A percentile compares a stretch with the other conserved stretches of the same genome.
phyloP scores from a whole-genome alignment of 2,888 invertebrate genomes.

The Ernsta delagoae region DNA sequence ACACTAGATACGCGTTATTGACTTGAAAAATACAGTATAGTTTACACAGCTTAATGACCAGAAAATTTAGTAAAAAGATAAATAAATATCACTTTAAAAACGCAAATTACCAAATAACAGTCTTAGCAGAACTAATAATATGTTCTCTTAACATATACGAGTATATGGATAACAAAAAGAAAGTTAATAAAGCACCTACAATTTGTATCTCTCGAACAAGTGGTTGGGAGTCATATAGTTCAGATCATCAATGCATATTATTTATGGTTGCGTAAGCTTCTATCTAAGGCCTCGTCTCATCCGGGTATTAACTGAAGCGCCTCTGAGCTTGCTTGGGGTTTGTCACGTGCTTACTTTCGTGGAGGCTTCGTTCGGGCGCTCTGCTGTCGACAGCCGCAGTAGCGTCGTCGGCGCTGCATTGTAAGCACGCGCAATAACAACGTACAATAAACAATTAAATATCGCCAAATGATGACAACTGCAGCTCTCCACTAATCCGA shows the following conservation, averaged over 20 bases:
- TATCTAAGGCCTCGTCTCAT: constrained; percentile 17
- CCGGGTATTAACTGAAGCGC: constrained; percentile 32
- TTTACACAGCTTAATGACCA: too few relatives aligned
- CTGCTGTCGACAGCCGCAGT: constrained; percentile 56
- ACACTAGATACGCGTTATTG: too few relatives aligned
- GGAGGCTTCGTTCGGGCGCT: constrained; percentile 61
- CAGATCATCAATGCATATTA: constrained; percentile 18
- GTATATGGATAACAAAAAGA: background rate
- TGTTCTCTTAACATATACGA: background rate
- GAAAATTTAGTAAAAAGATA: background rate
- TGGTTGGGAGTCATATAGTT: constrained; percentile 11
- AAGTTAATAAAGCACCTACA: constrained; percentile 5
- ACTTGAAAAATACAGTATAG: too few relatives aligned
- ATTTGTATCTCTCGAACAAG: background rate
- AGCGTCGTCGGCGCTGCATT: constrained; percentile 59
- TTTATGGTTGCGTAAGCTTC: constrained; percentile 22
- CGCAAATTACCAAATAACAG: background rate
- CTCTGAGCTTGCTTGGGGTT: constrained; percentile 40
- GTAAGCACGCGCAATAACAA: constrained; percentile 56
- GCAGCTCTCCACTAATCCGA: constrained; percentile 48
- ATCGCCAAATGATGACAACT: constrained; percentile 44
- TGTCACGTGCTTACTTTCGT: constrained; percentile 51
- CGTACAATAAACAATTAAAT: constrained; percentile 36
- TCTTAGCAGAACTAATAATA: background rate
- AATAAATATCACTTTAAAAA: background rate